Evolutionary conservation across 2,888 invertebrate genomes (phyloP), one percentile per base, ranked within the genome.

Genomic region (Congeria kusceri): DNA sequence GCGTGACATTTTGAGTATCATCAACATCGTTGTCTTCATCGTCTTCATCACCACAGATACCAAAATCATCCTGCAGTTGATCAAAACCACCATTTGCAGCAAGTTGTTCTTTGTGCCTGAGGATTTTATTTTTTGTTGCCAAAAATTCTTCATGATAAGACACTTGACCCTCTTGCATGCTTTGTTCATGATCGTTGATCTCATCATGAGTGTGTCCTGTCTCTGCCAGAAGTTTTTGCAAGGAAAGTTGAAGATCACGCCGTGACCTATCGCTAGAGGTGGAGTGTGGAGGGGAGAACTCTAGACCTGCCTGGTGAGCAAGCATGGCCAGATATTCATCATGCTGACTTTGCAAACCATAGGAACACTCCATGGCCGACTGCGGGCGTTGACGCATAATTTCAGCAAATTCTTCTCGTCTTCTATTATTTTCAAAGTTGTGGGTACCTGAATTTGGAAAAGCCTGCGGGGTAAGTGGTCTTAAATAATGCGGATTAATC

Each of bases 311-410:
- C 66, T 76, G 77, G 18, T 79, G 77, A n/a, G 79, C 71, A 32
- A 83, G 69, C 11, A 79, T 61, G 29, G 87, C 89, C 39, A 89
- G 61, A n/a, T 85, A 84, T 58, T 81, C 78, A 57, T 79, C 78
- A 46, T 75, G 61, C 1, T 59, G 65, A 63, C 63, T 75, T 56
- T 57, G 59, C 53, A 63, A 58, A 71, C 72, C 66, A 66, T 73
- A 69, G 13, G 84, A 76, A 53, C 89, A 89, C 66, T 90, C 90
- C 62, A 89, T 86, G 13, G 90, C 88, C 32, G 89, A 89, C 32
- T 88, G 80, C 28, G 90, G 88, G 25, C 90, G 79, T 15, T 73
- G 62, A 15, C 82, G 47, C 9, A 56, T 57, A 63, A 68, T 79
- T 28, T 81, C 75, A 32, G 63, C 63, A 65, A 39, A 64, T 29